These are phyloP conservation scores for Agelastica alni DNA, from an alignment of 2,888 invertebrate species.

Conservation along the genomic window DNA sequence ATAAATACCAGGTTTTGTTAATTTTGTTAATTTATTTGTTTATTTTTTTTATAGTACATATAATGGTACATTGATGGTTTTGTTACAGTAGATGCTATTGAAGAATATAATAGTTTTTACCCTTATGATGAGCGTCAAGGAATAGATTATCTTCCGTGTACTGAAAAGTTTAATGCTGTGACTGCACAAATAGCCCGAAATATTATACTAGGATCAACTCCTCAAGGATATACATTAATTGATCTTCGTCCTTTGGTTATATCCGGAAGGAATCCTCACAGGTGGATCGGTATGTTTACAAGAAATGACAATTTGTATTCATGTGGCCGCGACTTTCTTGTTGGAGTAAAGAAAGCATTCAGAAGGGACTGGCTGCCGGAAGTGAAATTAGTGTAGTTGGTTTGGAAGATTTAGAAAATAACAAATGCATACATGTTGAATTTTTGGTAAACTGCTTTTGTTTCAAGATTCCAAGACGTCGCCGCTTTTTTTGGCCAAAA, in stretches of 20 bases:
- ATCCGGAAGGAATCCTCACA: background rate
- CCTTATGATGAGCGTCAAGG: too few relatives aligned
- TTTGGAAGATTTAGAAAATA: background rate
- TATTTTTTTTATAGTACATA: too few relatives aligned
- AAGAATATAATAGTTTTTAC: too few relatives aligned
- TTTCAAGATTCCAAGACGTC: background rate
- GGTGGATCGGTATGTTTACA: background rate
- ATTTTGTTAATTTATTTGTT: too few relatives aligned
- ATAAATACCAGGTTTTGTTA: too few relatives aligned
- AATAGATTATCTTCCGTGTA: background rate
- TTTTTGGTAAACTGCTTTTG: background rate
- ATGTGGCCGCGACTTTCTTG: background rate
- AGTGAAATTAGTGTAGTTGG: background rate
- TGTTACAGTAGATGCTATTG: too few relatives aligned
- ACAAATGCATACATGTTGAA: background rate
- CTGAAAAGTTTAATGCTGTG: background rate
- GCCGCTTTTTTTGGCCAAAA: background rate
- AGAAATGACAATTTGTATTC: background rate
- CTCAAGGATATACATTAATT: background rate
- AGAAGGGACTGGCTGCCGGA: background rate
- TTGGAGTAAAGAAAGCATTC: background rate
- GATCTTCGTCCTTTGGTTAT: background rate
- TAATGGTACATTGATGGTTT: too few relatives aligned
- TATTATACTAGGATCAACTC: background rate
- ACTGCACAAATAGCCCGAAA: background rate